Base-by-base conservation (phyloP, 2,888 invertebrate genomes). In the Artemia sinica region DNA sequence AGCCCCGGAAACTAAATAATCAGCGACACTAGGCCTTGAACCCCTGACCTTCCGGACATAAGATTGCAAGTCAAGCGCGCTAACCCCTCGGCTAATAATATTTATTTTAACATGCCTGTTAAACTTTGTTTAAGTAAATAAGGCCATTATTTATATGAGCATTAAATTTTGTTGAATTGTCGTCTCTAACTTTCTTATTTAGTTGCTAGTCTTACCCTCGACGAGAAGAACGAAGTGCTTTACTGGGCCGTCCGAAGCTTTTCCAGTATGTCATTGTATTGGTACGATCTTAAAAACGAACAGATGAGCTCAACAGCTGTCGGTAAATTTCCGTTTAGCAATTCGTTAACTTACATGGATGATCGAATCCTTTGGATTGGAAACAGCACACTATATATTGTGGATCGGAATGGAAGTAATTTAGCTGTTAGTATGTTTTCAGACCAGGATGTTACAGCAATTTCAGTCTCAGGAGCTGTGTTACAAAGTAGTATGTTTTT, bases 311-410 rank as follows among this genome's bases (percentile, higher is more conserved):
- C 63, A 58, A 58, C n/a, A 18, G 8, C 63, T 10, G n/a, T 58
- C 14, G 14, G 14, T n/a, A 58, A 58, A 58, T n/a, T 28, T 10
- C 63, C n/a, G 9, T 58, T 18, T 58, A 28, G 63, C 63, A 18
- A n/a, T n/a, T 28, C 63, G n/a, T 10, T 58, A 28, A 58, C 28
- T 9, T 58, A 58, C 10, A 28, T 58, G 28, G 63, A 58, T 28
- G 14, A 58, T 28, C n/a, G 63, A 58, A 18, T 58, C n/a, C n/a
- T 58, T n/a, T 58, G 63, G 63, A 58, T 58, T 58, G 63, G 63
- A 18, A 28, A 28, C 2, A 58, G 10, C 28, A 58, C 63, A 58
- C 14, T 58, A 58, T 58, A 58, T 28, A 18, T 18, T 28, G n/a
- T 28, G n/a, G 63, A 58, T 28, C 11, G n/a, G 28, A 58, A 28